Conservation (phyloP, 2,113 vertebrate species). For the Excalfactoria chinensis region DNA sequence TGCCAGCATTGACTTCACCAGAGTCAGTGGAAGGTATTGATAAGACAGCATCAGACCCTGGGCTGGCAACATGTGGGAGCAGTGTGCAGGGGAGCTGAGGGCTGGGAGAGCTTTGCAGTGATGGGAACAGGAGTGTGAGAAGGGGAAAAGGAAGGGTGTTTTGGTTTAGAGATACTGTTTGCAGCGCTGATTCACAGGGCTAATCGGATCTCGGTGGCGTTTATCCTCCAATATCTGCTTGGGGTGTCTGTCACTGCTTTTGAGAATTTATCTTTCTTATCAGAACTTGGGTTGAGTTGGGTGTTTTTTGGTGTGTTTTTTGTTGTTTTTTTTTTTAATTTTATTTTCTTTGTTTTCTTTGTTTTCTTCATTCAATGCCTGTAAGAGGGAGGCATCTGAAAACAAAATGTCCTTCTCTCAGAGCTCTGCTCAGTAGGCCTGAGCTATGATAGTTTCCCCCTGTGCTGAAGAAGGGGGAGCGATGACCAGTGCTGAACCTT, state of each 20-base stretch:
- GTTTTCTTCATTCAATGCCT: constrained; percentile 10
- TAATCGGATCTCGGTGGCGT: constrained; percentile 59
- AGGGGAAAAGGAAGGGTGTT: not conserved
- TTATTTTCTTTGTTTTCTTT: not conserved
- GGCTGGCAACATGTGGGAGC: not conserved
- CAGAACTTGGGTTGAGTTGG: not conserved
- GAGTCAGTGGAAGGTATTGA: rapidly evolving
- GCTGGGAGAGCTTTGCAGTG: not conserved
- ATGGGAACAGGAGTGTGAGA: constrained; percentile 26
- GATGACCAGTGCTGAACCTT: too few species aligned
- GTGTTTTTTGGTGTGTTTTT: not conserved
- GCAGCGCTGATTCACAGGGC: constrained; percentile 55
- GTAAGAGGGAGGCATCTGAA: constrained; percentile 26
- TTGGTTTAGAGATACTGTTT: constrained; percentile 66
- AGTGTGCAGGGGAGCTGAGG: not conserved
- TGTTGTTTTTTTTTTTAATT: not conserved
- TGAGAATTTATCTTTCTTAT: constrained; percentile 70
- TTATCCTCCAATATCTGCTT: constrained; percentile 61
- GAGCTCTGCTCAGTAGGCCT: not conserved
- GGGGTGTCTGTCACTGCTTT: constrained; percentile 55
- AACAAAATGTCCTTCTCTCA: not conserved
- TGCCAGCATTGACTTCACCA: rapidly evolving
- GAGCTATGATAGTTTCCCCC: not conserved
- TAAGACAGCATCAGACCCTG: not conserved
- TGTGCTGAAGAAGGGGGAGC: not conserved